Percentiles rank a stretch among this genome's conserved stretches.
These are phyloP conservation scores for Pipra filicauda DNA, from an alignment of 2,113 vertebrate genomes.

Conservation along the genomic window DNA sequence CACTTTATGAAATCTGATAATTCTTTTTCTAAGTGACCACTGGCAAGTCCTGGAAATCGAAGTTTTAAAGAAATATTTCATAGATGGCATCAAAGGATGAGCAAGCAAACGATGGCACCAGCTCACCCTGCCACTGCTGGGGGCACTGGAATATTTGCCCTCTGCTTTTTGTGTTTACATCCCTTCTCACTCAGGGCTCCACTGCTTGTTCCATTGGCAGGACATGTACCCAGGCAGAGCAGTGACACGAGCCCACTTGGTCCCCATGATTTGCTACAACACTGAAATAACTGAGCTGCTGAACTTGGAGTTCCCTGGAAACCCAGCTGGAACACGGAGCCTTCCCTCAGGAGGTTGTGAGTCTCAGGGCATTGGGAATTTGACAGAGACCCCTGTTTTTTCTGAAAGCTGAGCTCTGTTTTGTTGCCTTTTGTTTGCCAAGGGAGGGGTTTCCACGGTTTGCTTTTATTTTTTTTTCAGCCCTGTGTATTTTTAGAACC, in stretches of 20 bases:
- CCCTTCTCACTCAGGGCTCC: neutral
- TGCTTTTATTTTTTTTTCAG: neutral
- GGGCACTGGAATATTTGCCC: neutral
- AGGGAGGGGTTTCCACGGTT: neutral
- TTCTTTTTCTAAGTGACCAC: neutral
- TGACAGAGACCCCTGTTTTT: slow-evolving; percentile 6
- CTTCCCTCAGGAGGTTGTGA: slow-evolving; percentile 12
- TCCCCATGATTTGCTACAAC: neutral
- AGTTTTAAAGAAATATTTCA: neutral
- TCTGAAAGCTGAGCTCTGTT: slow-evolving; percentile 33
- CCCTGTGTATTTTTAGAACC: neutral
- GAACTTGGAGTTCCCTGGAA: neutral
- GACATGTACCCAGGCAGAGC: neutral
- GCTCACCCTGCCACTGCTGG: neutral
- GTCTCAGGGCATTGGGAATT: slow-evolving; percentile 4
- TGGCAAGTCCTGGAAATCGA: neutral
- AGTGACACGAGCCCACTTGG: neutral
- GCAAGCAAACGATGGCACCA: neutral
- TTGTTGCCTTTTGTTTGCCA: neutral
- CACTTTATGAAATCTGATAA: neutral
- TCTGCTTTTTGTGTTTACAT: neutral
- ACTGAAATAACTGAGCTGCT: neutral
- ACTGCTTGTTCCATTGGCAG: neutral
- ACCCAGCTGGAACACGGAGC: neutral
- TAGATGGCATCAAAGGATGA: neutral